Conservation (phyloP, 2,888 invertebrate species). For the Junonia oenone region DNA sequence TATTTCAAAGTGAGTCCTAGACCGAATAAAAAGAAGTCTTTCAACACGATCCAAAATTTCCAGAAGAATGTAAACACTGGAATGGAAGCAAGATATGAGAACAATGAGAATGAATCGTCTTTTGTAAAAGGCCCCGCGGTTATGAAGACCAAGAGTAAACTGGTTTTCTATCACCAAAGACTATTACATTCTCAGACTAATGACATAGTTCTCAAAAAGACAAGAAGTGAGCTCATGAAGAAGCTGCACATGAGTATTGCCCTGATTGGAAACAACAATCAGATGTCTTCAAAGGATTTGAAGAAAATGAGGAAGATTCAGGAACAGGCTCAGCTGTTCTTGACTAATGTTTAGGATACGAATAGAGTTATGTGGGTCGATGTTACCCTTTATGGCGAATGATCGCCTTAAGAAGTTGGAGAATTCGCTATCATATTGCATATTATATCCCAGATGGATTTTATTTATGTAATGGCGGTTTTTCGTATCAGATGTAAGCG, state of each 20-base stretch:
- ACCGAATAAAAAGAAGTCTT: slow-evolving; percentile 35
- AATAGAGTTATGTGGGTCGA: slow-evolving; percentile 8
- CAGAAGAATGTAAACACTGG: slow-evolving; percentile 12
- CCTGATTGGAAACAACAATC: slow-evolving; percentile 38
- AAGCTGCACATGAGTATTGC: slow-evolving; percentile 45
- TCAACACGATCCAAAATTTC: slow-evolving; percentile 37
- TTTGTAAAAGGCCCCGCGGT: neutral
- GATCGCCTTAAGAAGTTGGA: slow-evolving; percentile 14
- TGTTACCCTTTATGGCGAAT: slow-evolving; percentile 10
- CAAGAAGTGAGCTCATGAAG: slow-evolving; percentile 38
- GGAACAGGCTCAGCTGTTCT: slow-evolving; percentile 52
- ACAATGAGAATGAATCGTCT: slow-evolving; percentile 9
- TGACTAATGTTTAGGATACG: slow-evolving; percentile 52
- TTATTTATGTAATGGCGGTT: slow-evolving; percentile 48
- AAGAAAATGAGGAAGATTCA: slow-evolving; percentile 55
- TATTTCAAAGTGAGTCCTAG: slow-evolving; percentile 33
- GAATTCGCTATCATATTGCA: slow-evolving; percentile 23
- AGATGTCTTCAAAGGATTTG: slow-evolving; percentile 42
- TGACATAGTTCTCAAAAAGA: slow-evolving; percentile 42
- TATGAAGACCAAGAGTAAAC: slow-evolving; percentile 34
- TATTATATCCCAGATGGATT: slow-evolving; percentile 34
- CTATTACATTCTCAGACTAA: slow-evolving; percentile 39
- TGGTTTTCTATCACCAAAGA: slow-evolving; percentile 44
- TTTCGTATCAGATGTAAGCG: slow-evolving; percentile 57
- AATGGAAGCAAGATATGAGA: slow-evolving; percentile 13